Conservation (phyloP, 2,113 vertebrate species). For the Fregata magnificens region DNA sequence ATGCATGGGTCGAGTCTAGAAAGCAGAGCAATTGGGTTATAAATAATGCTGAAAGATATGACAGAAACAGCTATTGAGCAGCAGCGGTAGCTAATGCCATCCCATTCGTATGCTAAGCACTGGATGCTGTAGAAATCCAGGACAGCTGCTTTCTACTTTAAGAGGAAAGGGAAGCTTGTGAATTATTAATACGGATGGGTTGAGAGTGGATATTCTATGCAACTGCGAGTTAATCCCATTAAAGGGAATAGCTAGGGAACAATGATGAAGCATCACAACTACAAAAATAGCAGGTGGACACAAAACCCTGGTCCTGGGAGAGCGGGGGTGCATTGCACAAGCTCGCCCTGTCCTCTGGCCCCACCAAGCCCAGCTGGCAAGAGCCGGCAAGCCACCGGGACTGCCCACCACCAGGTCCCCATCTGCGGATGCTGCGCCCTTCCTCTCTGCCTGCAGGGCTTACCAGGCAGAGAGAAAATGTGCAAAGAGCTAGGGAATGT, state of each 20-base stretch:
- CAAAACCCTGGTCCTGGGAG: neutral
- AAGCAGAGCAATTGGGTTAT: neutral
- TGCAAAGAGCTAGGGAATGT: neutral
- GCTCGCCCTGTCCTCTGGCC: neutral
- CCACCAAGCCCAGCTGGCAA: no score
- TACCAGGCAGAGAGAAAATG: neutral
- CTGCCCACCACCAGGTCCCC: accelerated
- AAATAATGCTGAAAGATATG: neutral
- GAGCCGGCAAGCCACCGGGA: neutral
- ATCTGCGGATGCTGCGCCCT: neutral
- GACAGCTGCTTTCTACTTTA: neutral
- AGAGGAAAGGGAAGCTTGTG: neutral
- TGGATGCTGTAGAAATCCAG: neutral
- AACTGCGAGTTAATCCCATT: neutral
- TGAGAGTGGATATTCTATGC: neutral
- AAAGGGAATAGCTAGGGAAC: neutral
- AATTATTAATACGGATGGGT: neutral
- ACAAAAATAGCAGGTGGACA: neutral
- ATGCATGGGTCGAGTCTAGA: neutral
- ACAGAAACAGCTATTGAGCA: neutral
- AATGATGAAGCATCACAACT: neutral
- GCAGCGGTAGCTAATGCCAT: neutral
- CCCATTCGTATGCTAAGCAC: neutral
- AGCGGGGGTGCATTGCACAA: accelerated
- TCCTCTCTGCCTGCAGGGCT: neutral